These are phyloP conservation scores for Dugesia japonica DNA, from an alignment of 2,888 invertebrate genomes.

Conservation along the genomic window DNA sequence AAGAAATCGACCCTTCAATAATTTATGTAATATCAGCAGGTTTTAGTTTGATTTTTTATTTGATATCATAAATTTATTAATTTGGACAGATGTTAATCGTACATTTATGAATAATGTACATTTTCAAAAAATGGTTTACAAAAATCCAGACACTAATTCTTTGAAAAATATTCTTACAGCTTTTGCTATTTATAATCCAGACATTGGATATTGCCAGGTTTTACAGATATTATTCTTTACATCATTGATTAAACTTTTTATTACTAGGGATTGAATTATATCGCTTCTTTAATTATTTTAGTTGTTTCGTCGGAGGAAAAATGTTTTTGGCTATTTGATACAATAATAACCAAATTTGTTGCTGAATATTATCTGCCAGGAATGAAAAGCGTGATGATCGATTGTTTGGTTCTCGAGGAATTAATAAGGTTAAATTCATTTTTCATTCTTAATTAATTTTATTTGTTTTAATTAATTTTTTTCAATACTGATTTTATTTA, in stretches of 20 bases:
- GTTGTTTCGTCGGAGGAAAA: neutral
- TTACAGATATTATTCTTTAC: neutral
- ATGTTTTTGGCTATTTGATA: neutral
- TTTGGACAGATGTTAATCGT: neutral
- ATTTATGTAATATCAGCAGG: neutral
- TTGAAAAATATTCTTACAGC: neutral
- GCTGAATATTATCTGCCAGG: neutral
- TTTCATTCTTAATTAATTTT: no score
- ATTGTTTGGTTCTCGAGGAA: slow-evolving; percentile 6
- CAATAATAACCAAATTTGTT: neutral
- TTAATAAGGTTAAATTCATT: neutral
- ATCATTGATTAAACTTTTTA: neutral
- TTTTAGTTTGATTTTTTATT: no score
- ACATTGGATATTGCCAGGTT: neutral
- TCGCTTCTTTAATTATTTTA: neutral
- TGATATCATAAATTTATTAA: no score
- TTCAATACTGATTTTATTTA: no score
- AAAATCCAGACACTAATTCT: neutral
- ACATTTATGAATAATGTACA: neutral
- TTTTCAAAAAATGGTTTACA: neutral
- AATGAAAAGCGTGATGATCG: neutral
- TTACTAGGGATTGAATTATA: neutral
- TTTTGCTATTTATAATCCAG: neutral
- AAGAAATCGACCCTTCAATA: neutral
- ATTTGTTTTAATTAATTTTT: no score